A percentile compares a stretch with the other conserved stretches of the same genome.
phyloP scores from a whole-genome alignment of 2,797 vertebrate species.

The Bovichtus diacanthus region DNA sequence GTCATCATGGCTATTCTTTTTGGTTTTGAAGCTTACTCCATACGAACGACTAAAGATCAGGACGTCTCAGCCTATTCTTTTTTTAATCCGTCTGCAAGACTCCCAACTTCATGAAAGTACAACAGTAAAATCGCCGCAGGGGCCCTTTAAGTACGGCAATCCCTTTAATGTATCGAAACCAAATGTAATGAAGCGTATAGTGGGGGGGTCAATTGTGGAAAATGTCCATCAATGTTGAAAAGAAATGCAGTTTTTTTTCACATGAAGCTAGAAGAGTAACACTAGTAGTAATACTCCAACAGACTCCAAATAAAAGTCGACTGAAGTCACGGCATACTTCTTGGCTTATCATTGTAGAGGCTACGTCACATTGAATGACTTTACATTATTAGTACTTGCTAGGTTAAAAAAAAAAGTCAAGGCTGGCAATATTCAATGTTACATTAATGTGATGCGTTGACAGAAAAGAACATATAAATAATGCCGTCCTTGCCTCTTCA shows the following conservation, averaged over 20 bases:
- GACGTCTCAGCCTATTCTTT: neutral
- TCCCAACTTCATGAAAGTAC: neutral
- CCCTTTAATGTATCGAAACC: constrained; percentile 1
- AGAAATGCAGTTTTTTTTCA: neutral
- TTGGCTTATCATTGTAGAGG: neutral
- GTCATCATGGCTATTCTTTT: neutral
- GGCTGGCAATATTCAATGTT: neutral
- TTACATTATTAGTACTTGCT: neutral
- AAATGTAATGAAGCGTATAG: constrained; percentile 7
- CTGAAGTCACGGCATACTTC: neutral
- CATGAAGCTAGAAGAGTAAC: neutral
- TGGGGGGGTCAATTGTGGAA: no score
- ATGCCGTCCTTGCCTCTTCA: constrained; percentile 1
- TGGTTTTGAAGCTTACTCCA: neutral
- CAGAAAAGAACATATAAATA: neutral
- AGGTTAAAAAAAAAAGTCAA: neutral
- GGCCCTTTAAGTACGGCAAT: neutral
- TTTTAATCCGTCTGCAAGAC: neutral
- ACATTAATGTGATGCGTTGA: neutral
- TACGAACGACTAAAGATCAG: neutral
- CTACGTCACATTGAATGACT: neutral
- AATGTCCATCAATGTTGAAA: neutral
- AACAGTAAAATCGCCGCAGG: neutral
- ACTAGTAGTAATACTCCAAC: neutral
- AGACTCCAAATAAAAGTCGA: neutral